Evolutionary conservation across 1,140 invertebrate genomes (phyloP).

Genomic region (Hetaerina americana): DNA sequence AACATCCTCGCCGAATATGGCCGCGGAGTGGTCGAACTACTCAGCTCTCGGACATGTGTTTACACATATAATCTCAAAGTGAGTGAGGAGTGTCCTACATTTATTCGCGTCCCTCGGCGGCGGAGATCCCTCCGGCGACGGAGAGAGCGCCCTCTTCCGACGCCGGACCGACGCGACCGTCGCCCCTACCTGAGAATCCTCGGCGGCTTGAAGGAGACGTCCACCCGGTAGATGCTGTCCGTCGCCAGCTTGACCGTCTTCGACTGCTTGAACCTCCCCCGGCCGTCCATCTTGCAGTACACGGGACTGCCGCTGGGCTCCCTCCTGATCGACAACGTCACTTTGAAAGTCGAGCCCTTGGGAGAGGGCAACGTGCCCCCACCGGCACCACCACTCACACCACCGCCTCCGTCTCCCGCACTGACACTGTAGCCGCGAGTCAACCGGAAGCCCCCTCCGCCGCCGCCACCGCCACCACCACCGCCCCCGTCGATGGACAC

Average conservation of each 20-base stretch:
- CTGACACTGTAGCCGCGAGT: slow-evolving; percentile 6
- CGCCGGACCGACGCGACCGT: too few species aligned
- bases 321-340: slow-evolving; percentile 32
- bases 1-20: too few species aligned
- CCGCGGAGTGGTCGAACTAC: too few species aligned
- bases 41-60: too few species aligned
- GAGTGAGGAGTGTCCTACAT: too few species aligned
- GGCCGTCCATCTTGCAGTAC: slow-evolving; percentile 38
- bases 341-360: slow-evolving; percentile 30
- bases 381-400: too few species aligned
- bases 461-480: slow-evolving; percentile 11
- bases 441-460: slow-evolving; percentile 6
- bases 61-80: too few species aligned
- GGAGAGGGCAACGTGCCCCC: background rate
- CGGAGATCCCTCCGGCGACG: too few species aligned
- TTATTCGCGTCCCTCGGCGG: too few species aligned
- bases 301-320: slow-evolving; percentile 33
- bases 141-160: too few species aligned
- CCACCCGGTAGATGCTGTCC: slow-evolving; percentile 33
- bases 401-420: slow-evolving; percentile 28
- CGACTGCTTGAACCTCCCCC: slow-evolving; percentile 30
- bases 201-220: slow-evolving; percentile 39
- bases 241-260: slow-evolving; percentile 37
- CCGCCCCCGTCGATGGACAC: slow-evolving; percentile 1
- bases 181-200: slow-evolving; percentile 36